Evolutionary conservation across 2,797 vertebrate genomes (phyloP).

Genomic region (Acanthurus leucopareius): DNA sequence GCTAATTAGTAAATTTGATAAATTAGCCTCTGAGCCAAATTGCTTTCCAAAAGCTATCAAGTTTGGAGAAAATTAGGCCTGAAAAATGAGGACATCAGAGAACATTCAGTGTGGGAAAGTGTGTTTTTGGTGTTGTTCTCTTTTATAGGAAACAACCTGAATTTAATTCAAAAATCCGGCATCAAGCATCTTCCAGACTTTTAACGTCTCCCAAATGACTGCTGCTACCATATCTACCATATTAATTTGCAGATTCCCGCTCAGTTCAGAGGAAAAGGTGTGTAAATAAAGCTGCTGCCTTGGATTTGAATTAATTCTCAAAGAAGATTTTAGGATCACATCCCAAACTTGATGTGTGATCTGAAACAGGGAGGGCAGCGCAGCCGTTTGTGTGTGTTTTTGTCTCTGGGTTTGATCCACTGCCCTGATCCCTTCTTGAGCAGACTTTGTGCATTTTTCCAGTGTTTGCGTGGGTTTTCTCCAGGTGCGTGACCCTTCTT

Average conservation of each 20-base stretch:
- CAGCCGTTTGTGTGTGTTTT: background rate
- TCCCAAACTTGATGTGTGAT: constrained; percentile 49
- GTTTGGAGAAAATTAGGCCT: constrained; percentile 63
- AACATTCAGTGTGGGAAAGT: constrained; percentile 39
- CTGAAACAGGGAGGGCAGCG: constrained; percentile 33
- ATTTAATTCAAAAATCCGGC: constrained; percentile 42
- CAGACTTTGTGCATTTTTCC: constrained; percentile 17
- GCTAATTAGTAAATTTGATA: constrained; percentile 77
- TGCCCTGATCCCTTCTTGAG: constrained; percentile 5
- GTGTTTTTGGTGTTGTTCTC: constrained; percentile 35
- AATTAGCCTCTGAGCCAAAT: constrained; percentile 68
- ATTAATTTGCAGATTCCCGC: constrained; percentile 13
- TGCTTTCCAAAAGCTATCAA: constrained; percentile 66
- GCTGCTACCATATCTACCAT: constrained; percentile 19
- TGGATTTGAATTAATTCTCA: constrained; percentile 44
- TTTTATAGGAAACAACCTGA: constrained; percentile 28
- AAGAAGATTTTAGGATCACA: constrained; percentile 40
- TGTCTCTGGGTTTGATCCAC: constrained; percentile 32
- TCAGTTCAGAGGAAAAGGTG: constrained; percentile 32
- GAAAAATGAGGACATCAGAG: constrained; percentile 65
- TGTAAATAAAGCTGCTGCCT: constrained; percentile 57
- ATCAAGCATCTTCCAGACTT: constrained; percentile 25
- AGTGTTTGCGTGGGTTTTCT: constrained; percentile 43
- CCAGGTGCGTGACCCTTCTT: constrained; percentile 42
- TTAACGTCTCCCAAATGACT: constrained; percentile 28